These are phyloP conservation scores for Ostrea denselamellosa DNA, from an alignment of 1,140 invertebrate species.

Conservation along the genomic window DNA sequence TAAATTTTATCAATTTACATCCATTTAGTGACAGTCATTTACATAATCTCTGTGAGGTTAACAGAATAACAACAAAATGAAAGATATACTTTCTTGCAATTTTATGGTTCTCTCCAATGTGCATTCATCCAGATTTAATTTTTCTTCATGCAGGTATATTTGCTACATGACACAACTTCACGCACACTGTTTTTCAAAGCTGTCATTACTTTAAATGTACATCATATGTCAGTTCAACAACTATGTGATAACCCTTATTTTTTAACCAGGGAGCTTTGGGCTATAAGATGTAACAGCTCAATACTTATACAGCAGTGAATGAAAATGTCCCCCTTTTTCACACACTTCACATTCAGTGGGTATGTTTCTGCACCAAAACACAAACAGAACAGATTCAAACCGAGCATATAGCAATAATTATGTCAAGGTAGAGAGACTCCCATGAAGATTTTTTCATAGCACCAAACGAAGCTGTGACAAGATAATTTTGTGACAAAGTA, in stretches of 20 bases:
- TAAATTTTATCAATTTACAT: slow-evolving; percentile 6
- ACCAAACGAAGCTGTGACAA: background rate
- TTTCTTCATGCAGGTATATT: slow-evolving; percentile 26
- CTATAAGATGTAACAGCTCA: background rate
- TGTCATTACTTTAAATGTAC: slow-evolving; percentile 29
- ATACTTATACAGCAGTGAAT: background rate
- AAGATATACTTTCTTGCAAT: background rate
- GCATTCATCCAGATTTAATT: slow-evolving; percentile 1
- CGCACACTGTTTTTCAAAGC: slow-evolving; percentile 14
- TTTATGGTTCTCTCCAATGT: background rate
- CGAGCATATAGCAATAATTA: slow-evolving; percentile 8
- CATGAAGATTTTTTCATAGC: background rate
- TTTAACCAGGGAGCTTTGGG: background rate
- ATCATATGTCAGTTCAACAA: background rate
- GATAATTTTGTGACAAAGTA: background rate
- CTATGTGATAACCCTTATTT: slow-evolving; percentile 2
- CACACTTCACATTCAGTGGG: background rate
- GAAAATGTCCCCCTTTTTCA: background rate
- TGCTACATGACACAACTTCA: slow-evolving; percentile 7
- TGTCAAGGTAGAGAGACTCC: slow-evolving; percentile 1
- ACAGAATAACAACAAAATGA: background rate
- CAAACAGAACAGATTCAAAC: slow-evolving; percentile 17
- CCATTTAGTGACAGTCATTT: background rate
- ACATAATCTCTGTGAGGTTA: slow-evolving; percentile 12
- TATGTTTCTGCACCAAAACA: slow-evolving; percentile 32